Base-by-base conservation (phyloP, 2,113 vertebrate genomes). In the Hippoglossus stenolepis region DNA sequence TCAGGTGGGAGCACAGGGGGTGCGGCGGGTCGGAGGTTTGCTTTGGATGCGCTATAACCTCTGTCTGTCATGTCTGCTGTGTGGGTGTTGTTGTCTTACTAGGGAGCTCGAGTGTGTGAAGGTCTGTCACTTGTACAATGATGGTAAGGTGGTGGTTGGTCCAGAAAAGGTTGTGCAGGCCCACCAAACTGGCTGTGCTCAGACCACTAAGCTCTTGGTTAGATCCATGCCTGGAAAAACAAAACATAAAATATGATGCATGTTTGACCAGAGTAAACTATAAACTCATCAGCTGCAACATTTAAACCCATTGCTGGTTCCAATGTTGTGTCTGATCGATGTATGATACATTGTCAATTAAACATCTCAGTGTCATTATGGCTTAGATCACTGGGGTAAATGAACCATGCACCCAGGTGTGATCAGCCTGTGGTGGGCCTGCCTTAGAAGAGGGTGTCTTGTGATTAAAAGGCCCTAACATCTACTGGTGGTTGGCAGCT, bases 1-100 rank as follows among this genome's bases (percentile, higher is more conserved):
- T 99, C 97, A 0, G 97, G 97, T 28, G 97, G 98, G 13, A 98
- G 95, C 3, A 89, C 20, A 0, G 73, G 97, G 92, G 43, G 93
- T 77, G 0, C 91, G 0, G 78, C 88, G 0, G 96, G 93, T 28
- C 93, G 89, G 3, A 96, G 94, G 57, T 85, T 89, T 87, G 89
- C 92, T 86, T 95, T 96, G 71, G 93, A 91, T 17, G 95, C 88
- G 57, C 90, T 94, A 31, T 94, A 94, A 21, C 77, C 90, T 84
- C 95, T 96, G 82, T 98, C 97, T 20, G 96, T 94, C 98, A 99
- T 99, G 84, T 80, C 92, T 57, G 54, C 54, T 57, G 6, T 9
- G 17, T n/a, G 51, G 17, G 51, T n/a, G 51, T 18, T 18, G 20
- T 9, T 7, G 56, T 26, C 11, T 13, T 15, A 26, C 56, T 58